phyloP scores from a whole-genome alignment of 2,797 vertebrate genomes.

The Cottoperca gobio region DNA sequence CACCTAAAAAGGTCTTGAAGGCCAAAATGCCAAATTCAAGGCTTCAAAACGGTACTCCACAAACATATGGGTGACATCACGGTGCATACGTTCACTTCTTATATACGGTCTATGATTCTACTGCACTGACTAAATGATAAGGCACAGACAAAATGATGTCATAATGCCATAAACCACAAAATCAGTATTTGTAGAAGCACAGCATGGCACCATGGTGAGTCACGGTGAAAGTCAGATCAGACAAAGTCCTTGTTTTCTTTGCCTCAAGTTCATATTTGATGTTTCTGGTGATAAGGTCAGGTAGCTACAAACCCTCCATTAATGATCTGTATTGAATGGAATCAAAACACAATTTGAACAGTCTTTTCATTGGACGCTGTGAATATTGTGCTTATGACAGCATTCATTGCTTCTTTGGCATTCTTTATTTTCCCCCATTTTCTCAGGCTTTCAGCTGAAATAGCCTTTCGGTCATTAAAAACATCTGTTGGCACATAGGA shows the following conservation, averaged over 20 bases:
- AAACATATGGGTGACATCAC: too few species aligned
- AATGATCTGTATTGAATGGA: conserved; percentile 36
- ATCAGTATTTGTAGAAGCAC: conserved; percentile 37
- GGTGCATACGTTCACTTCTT: too few species aligned
- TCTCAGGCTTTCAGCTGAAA: conserved; percentile 55
- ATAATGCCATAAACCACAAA: conserved; percentile 30
- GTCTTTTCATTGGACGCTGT: conserved; percentile 48
- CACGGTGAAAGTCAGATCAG: conserved; percentile 33
- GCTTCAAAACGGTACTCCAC: too few species aligned
- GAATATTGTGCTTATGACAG: conserved; percentile 44
- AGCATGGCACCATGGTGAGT: conserved; percentile 29
- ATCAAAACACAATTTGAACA: conserved; percentile 36
- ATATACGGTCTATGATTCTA: too few species aligned
- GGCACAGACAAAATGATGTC: conserved; percentile 11
- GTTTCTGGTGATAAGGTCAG: conserved; percentile 40
- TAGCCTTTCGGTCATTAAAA: conserved; percentile 64
- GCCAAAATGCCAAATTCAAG: too few species aligned
- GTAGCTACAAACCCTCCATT: conserved; percentile 18
- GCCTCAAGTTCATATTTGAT: conserved; percentile 17
- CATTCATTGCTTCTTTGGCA: conserved; percentile 26
- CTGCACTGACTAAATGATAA: conserved; percentile 26
- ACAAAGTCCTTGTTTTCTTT: conserved; percentile 42
- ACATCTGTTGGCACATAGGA: conserved; percentile 63
- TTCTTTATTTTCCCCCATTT: conserved; percentile 42
- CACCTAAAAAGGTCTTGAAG: too few species aligned